Base-by-base conservation (phyloP, 2,113 vertebrate species). In the Lophura nycthemera region DNA sequence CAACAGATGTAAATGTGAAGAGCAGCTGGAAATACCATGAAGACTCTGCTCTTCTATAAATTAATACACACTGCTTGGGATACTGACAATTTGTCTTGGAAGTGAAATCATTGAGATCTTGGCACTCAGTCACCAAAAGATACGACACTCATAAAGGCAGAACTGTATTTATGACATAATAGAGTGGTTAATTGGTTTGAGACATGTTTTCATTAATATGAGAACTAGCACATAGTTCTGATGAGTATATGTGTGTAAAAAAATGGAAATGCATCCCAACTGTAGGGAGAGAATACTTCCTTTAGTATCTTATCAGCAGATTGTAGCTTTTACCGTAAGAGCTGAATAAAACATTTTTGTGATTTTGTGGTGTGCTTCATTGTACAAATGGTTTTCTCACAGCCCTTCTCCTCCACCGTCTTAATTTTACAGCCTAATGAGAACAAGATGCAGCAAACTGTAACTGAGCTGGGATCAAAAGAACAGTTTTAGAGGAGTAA, bases 21-120 rank as follows among this genome's bases (percentile, higher is more conserved):
- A 95, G 64, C 96, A 95, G 82, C 92, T 91, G 96, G 82, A 94
- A 96, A 96, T 94, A 60, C 45, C 34, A 42, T 80, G 71, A 93
- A 92, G 64, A 94, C 79, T 56, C 67, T 52, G 16, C 36, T 91
- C 75, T 19, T 91, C 95, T 94, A 56, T 95, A 91, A 93, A 88
- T 89, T 93, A 87, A 47, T 80, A 56, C 36, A 24, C 2, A 3
- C 64, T 87, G 66, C 47, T 91, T 67, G 78, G 84, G n/a, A 93
- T 94, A 54, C 74, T 77, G 81, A 72, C 59, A 85, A 34, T 89
- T 94, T 84, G 11, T 93, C 81, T 93, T 90, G 61, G 73, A 94
- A 92, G 24, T 84, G 29, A 94, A 93, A 78, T 40, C 18, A 16
- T 67, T 86, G 92, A 88, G n/a, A 69, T 90, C 90, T 90, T 96